Conservation (phyloP, 2,888 invertebrate genomes). For the Caenorhabditis uteleia region DNA sequence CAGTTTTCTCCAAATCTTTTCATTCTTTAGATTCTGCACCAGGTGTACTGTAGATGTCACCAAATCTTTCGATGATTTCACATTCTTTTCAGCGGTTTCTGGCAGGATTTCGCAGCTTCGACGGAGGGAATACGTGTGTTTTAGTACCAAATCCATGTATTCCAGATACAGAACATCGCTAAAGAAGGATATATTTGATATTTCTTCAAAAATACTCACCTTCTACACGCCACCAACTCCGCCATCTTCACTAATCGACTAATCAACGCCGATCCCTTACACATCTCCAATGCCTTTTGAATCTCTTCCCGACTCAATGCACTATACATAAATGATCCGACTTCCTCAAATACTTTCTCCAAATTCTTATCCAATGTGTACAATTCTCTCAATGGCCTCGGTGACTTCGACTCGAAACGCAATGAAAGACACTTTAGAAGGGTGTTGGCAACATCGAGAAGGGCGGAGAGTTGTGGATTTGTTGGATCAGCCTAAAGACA, state of each 20-base stretch:
- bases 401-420: neutral
- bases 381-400: conserved; percentile 9
- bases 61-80: too few species aligned
- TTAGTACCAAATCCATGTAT: too few species aligned
- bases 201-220: neutral
- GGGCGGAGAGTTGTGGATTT: conserved; percentile 18
- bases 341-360: neutral
- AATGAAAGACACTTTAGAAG: conserved; percentile 6
- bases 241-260: neutral
- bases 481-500: neutral
- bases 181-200: too few species aligned
- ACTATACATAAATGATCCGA: too few species aligned
- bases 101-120: too few species aligned
- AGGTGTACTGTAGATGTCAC: too few species aligned
- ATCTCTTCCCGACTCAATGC: neutral
- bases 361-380: neutral
- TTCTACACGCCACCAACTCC: too few species aligned
- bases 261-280: neutral
- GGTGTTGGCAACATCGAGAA: conserved; percentile 16
- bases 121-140: too few species aligned
- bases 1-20: too few species aligned
- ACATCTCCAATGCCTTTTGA: neutral
- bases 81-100: too few species aligned
- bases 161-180: too few species aligned
- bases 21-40: too few species aligned